Percentiles rank a stretch among this genome's conserved stretches.
Evolutionary conservation across 1,140 invertebrate genomes (phyloP).

Genomic region (Pogonognathellus flavescens): DNA sequence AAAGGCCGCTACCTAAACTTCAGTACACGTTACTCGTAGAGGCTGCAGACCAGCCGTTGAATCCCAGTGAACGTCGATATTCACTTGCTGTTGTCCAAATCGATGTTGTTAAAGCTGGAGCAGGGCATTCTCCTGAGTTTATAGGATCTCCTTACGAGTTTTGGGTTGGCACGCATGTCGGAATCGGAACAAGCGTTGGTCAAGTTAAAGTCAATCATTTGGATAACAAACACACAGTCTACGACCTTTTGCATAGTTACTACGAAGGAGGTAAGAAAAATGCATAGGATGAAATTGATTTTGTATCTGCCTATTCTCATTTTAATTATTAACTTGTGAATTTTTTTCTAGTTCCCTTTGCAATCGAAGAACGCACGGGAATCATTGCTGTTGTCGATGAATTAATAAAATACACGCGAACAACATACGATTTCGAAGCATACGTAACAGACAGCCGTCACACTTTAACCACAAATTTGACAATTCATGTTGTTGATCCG

Average conservation of each 20-base stretch:
- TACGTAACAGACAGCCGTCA: conserved; percentile 80
- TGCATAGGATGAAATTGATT: too few relatives aligned
- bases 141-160: conserved; percentile 90
- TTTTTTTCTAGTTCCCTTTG: conserved; percentile 82
- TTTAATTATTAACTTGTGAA: conserved; percentile 5
- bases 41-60: conserved; percentile 81
- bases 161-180: conserved; percentile 80
- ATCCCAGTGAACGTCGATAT: conserved; percentile 84
- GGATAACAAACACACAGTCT: conserved; percentile 78
- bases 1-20: conserved; percentile 77
- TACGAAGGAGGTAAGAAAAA: conserved; percentile 79
- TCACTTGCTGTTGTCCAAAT: conserved; percentile 87
- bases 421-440: conserved; percentile 84
- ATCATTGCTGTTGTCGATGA: conserved; percentile 87
- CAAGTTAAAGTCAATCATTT: conserved; percentile 81
- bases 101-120: conserved; percentile 63
- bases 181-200: conserved; percentile 86
- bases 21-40: conserved; percentile 85
- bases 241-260: conserved; percentile 85
- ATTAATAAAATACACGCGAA: conserved; percentile 78
- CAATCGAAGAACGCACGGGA: conserved; percentile 88
- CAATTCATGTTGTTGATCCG: conserved; percentile 84
- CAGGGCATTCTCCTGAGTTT: conserved; percentile 78
- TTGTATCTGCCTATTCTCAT: not conserved
- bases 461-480: conserved; percentile 83